Conservation (phyloP, 2,113 vertebrate genomes). For the Carassius carassius region DNA sequence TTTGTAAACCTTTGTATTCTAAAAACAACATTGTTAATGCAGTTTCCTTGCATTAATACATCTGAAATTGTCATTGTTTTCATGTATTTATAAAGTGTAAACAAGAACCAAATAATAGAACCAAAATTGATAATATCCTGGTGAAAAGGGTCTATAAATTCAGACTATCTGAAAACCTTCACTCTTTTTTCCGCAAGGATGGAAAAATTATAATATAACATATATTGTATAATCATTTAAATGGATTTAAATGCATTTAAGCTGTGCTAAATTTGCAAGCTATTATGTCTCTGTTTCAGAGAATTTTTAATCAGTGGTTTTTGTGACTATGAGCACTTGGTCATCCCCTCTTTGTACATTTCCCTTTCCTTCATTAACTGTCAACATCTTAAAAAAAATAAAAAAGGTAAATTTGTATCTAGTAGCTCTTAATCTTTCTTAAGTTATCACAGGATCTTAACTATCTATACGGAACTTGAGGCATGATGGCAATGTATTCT, state of each 20-base stretch:
- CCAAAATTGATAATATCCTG: neutral
- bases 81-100: constrained; percentile 24
- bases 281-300: constrained; percentile 40
- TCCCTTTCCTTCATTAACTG: constrained; percentile 12
- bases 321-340: constrained; percentile 36
- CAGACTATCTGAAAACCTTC: neutral
- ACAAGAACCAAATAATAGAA: constrained; percentile 18
- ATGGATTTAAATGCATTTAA: neutral
- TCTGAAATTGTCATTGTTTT: constrained; percentile 19
- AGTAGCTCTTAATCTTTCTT: constrained; percentile 34
- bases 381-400: constrained; percentile 38
- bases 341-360: constrained; percentile 15
- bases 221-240: constrained; percentile 8
- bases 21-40: constrained; percentile 14
- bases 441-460: constrained; percentile 24
- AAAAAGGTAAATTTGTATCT: neutral
- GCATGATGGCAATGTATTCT: constrained; percentile 64
- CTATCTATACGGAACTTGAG: constrained; percentile 61
- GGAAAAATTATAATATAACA: neutral
- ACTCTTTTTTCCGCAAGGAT: neutral
- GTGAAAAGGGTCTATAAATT: neutral
- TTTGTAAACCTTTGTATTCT: constrained; percentile 27
- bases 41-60: neutral
- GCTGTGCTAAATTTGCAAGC: constrained; percentile 26
- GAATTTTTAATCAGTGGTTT: constrained; percentile 34